phyloP scores from a whole-genome alignment of 2,888 invertebrate genomes.

The Cataglyphis altisquamis region DNA sequence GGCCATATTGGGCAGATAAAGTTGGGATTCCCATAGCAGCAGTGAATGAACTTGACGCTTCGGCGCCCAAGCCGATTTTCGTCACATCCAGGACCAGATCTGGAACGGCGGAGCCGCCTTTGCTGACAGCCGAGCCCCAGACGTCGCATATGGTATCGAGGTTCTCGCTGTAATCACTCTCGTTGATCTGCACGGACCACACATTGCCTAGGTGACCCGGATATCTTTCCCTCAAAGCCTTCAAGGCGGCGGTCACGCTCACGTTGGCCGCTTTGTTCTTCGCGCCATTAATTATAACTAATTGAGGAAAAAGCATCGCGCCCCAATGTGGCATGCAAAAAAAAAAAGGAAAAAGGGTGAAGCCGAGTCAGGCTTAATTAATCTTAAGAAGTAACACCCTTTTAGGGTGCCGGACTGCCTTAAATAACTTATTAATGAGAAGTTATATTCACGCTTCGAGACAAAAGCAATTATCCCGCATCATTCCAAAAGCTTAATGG shows the following conservation, averaged over 20 bases:
- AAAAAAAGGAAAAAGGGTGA: constrained; percentile 7
- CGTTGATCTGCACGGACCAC: constrained; percentile 77
- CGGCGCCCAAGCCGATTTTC: constrained; percentile 92
- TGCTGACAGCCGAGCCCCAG: constrained; percentile 80
- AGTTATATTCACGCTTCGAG: background rate
- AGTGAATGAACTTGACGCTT: constrained; percentile 94
- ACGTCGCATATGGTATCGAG: constrained; percentile 77
- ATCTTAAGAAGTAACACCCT: constrained; percentile 32
- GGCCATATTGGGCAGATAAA: constrained; percentile 94
- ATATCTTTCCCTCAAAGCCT: constrained; percentile 74
- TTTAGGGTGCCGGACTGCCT: background rate
- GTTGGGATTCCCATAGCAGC: constrained; percentile 93
- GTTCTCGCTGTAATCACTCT: constrained; percentile 75
- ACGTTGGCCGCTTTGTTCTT: constrained; percentile 79
- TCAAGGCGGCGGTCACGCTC: constrained; percentile 79
- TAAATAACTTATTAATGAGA: constrained; percentile 32
- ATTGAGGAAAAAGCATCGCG: constrained; percentile 11
- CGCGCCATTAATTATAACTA: constrained; percentile 82
- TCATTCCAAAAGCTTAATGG: constrained; percentile 12
- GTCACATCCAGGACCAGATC: constrained; percentile 94
- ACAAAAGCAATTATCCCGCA: constrained; percentile 31
- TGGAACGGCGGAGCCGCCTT: constrained; percentile 90
- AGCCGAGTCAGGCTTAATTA: constrained; percentile 15
- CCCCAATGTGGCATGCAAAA: constrained; percentile 31
- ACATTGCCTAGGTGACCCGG: constrained; percentile 78